A percentile compares a stretch with the other conserved stretches of the same genome.
Evolutionary conservation across 2,888 invertebrate genomes (phyloP).

Genomic region (Drosophila paramelanica): DNA sequence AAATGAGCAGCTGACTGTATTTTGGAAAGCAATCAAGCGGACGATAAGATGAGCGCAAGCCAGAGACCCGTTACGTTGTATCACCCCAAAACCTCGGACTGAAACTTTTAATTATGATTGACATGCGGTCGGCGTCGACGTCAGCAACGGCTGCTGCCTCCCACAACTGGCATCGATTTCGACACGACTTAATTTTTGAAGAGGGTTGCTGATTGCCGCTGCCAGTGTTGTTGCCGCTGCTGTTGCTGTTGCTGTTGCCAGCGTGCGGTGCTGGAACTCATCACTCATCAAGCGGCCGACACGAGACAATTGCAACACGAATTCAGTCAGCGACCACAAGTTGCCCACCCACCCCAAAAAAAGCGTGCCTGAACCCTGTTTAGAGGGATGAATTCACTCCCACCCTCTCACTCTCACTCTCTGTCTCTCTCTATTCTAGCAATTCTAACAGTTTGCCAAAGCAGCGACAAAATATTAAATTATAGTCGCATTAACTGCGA

Average conservation of each 20-base stretch:
- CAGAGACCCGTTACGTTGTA: slow-evolving; percentile 13
- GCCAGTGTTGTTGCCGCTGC: slow-evolving; percentile 59
- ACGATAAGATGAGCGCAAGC: slow-evolving; percentile 68
- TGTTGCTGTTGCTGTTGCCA: slow-evolving; percentile 62
- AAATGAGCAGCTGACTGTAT: slow-evolving; percentile 42
- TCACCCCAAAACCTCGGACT: slow-evolving; percentile 11
- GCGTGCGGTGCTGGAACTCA: slow-evolving; percentile 66
- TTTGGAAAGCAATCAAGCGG: slow-evolving; percentile 70
- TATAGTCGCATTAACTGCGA: slow-evolving; percentile 75
- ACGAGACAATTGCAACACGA: slow-evolving; percentile 67
- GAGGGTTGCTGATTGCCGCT: slow-evolving; percentile 73
- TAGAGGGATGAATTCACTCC: slow-evolving; percentile 31
- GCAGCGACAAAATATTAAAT: slow-evolving; percentile 66
- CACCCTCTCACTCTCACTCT: too few species aligned
- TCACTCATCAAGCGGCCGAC: slow-evolving; percentile 70
- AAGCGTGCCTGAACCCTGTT: slow-evolving; percentile 2
- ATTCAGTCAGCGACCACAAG: slow-evolving; percentile 51
- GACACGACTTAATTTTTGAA: slow-evolving; percentile 77
- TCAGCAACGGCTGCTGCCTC: slow-evolving; percentile 38
- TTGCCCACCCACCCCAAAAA: slow-evolving; percentile 1
- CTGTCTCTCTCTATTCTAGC: background rate
- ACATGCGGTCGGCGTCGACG: slow-evolving; percentile 68
- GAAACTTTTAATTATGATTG: slow-evolving; percentile 78
- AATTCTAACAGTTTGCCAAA: slow-evolving; percentile 61
- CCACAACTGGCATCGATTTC: slow-evolving; percentile 74